Evolutionary conservation across 2,888 invertebrate species (phyloP), one percentile per base, ranked within the genome.

Genomic region (Lochmaea crataegi): DNA sequence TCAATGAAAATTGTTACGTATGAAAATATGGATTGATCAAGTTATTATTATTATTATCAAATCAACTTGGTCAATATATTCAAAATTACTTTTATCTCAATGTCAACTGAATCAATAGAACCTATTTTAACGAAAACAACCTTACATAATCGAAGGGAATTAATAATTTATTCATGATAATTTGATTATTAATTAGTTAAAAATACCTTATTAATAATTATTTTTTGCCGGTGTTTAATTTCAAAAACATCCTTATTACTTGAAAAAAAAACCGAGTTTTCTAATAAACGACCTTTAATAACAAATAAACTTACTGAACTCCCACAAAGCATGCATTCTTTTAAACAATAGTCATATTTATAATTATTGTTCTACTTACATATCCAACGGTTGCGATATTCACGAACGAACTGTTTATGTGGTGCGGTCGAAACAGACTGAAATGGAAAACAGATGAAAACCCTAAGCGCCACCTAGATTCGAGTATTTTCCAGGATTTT

Each of bases 381-480:
- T 57, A 61, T 69, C 68, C 63, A 48, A 69, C 68, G 53, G 68
- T 73, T 65, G 51, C 61, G 73, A 48, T 72, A 51, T 61, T 72
- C 69, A 64, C 71, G 69, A 68, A 71, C 74, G 66, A 74, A 76
- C 74, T 76, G 74, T 61, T 51, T 70, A 70, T 70, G 75, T 80
- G 79, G 75, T 74, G 75, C 74, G 76, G 75, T 72, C 76, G 72
- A 71, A 69, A 53, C 67, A 65, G 76, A 76, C 75, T 70, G 64
- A 57, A 76, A 77, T 76, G 77, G 74, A 76, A 78, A 78, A 75
- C 75, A 76, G 72, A 76, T 69, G 72, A 74, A 65, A 69, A 65
- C 41, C 65, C 61, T 41, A 70, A 80, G 79, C 79, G 80, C 80
- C 80, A 76, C 78, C 79, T 79, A 76, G 73, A 73, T 73, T 73